Conservation (phyloP, 2,888 invertebrate species). For the Microplitis manilae region DNA sequence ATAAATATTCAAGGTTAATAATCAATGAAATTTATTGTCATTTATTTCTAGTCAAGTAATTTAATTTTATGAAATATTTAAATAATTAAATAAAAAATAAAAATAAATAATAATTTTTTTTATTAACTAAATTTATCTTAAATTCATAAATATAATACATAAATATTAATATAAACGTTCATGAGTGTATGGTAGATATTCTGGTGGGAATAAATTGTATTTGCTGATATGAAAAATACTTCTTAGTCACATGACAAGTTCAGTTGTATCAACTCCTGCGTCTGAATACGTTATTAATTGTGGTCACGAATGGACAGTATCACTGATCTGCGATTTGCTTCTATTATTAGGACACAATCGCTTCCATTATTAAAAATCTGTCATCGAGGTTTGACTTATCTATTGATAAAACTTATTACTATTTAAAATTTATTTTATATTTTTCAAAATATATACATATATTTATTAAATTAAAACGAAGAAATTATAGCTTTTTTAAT, state of each 20-base stretch:
- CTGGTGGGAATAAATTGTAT: slow-evolving; percentile 3
- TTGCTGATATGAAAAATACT: neutral
- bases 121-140: neutral
- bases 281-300: slow-evolving; percentile 15
- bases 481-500: slow-evolving; percentile 3
- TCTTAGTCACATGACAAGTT: slow-evolving; percentile 6
- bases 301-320: slow-evolving; percentile 28
- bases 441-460: neutral
- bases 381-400: slow-evolving; percentile 26
- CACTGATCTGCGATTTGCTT: slow-evolving; percentile 37
- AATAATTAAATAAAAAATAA: neutral
- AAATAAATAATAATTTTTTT: neutral
- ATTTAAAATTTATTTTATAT: neutral
- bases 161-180: neutral
- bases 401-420: neutral
- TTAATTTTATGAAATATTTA: neutral
- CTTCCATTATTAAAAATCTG: slow-evolving; percentile 34
- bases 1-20: neutral
- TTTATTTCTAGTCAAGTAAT: neutral
- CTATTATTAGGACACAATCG: slow-evolving; percentile 47
- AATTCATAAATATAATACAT: neutral
- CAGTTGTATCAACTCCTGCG: slow-evolving; percentile 12
- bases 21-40: neutral
- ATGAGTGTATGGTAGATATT: neutral
- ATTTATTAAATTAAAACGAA: neutral